Percentiles rank a stretch among this genome's conserved stretches.
These are phyloP conservation scores for Marmota flaviventris DNA, from an alignment of 2,113 vertebrate genomes.

Conservation along the genomic window DNA sequence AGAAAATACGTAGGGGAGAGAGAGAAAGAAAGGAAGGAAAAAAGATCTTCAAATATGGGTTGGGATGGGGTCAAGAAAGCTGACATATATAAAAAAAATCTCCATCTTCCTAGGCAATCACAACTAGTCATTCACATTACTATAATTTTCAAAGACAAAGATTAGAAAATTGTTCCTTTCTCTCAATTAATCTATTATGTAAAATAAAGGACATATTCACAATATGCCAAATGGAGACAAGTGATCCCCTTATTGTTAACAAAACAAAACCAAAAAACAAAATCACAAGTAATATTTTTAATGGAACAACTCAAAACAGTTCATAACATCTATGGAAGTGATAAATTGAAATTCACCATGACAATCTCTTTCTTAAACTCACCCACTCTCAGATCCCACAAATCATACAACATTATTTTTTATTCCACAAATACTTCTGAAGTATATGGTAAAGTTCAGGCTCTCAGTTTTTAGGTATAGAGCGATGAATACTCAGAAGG, in stretches of 20 bases:
- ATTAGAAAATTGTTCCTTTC: background rate
- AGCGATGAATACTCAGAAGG: background rate
- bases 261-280: background rate
- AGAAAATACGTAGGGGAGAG: accelerated
- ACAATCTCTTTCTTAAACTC: background rate
- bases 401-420: background rate
- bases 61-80: background rate
- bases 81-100: background rate
- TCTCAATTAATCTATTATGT: background rate
- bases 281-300: background rate
- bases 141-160: background rate
- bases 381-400: background rate
- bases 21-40: background rate
- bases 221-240: background rate
- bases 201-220: background rate
- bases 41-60: background rate
- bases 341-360: background rate
- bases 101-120: background rate
- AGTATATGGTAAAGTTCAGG: background rate
- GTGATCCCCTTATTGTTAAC: background rate
- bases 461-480: background rate
- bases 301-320: background rate
- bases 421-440: background rate
- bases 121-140: background rate
- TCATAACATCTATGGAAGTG: background rate